Base-by-base conservation (phyloP, 2,113 vertebrate genomes). In the Mobula birostris region DNA sequence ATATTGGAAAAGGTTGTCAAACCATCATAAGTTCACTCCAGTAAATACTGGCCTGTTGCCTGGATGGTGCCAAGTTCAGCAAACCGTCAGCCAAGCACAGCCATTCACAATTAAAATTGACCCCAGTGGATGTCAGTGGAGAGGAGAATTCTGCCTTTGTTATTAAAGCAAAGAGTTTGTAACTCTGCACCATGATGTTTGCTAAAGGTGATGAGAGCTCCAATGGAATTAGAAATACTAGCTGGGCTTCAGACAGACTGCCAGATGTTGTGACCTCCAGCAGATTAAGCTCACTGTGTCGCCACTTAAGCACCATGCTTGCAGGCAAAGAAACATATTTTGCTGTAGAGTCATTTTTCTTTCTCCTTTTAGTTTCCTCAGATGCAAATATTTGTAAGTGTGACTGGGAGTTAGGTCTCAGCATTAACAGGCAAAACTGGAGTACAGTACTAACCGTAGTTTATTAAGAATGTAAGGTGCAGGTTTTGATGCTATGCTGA, bases 231-330 rank as follows among this genome's bases (percentile, higher is more conserved):
- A 48, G 48, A 48, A 48, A 48, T 48, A 48, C 29, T 90, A 58
- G 85, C 58, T 66, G 85, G 14, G 66, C 85, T 90, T 90, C 85
- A 90, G 61, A 90, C 85, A 90, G 85, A 32, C 27, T 90, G 85
- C 85, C 61, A 90, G 85, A 66, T 90, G 85, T 63, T 36, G 29
- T 32, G 85, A 63, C 61, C 58, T 68, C 85, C 15, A 90, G 66
- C 61, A 90, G 85, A 90, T 90, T 90, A 90, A 61, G 15, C 85
- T 90, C 85, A 68, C 61, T 90, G 61, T 19, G 19, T 68, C n/a
- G 4, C 61, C 7, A 17, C 15, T 90, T 68, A 19, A 90, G 15
- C 29, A 90, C 85, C n/a, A 7, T 32, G 85, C 29, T 12, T 68
- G n/a, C 85, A 90, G 15, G 15, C 6, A n/a, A 36, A 66, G 85